Conservation (phyloP, 2,888 invertebrate genomes). For the Tanytarsus gracilentus region DNA sequence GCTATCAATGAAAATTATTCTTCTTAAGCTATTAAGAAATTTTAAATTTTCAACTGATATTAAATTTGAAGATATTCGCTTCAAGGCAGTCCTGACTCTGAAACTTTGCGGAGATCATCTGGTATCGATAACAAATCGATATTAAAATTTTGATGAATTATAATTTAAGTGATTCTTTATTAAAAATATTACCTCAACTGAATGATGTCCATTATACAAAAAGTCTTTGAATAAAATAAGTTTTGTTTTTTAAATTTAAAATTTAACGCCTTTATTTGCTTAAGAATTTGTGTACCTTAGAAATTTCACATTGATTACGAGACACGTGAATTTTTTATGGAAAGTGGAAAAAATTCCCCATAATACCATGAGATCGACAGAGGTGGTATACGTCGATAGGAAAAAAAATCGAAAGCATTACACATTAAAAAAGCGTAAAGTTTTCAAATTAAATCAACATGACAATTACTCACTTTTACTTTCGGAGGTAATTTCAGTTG, state of each 20-base stretch:
- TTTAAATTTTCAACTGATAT: conserved; percentile 33
- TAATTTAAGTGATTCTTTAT: background rate
- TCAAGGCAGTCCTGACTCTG: conserved; percentile 34
- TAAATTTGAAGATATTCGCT: conserved; percentile 33
- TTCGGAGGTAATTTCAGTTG: no score
- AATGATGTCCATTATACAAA: background rate
- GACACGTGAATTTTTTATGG: background rate
- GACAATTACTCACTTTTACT: no score
- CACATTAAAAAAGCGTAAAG: background rate
- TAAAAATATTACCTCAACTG: background rate
- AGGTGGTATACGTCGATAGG: no score
- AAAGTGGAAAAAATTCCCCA: no score
- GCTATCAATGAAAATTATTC: conserved; percentile 33
- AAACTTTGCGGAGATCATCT: conserved; percentile 34
- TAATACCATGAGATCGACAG: background rate
- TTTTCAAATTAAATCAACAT: background rate
- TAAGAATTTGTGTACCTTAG: background rate
- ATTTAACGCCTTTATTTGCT: background rate
- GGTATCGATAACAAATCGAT: conserved; percentile 39
- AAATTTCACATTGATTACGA: background rate
- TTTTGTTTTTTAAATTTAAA: background rate
- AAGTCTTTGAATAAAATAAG: background rate
- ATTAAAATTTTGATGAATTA: background rate
- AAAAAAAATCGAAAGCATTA: background rate
- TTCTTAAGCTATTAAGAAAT: conserved; percentile 32